Evolutionary conservation across 1,140 invertebrate species (phyloP), one percentile per base, ranked within the genome.

Genomic region (Arctopsyche grandis): DNA sequence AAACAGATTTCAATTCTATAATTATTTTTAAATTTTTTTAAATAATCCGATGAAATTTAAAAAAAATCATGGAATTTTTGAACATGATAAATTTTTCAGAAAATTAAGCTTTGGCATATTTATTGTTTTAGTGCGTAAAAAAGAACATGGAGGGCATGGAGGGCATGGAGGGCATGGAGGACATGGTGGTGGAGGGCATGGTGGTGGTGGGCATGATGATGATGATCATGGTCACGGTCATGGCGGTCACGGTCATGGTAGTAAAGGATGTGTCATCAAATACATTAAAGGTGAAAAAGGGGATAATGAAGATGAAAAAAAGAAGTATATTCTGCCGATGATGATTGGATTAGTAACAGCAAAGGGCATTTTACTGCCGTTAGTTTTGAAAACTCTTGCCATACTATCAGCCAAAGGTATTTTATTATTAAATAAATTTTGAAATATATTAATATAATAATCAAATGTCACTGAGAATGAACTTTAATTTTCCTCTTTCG

Each of bases 381-480:
- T 93, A n/a, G 88, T 90, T 14, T 82, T 93, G 69, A 93, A 92
- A 82, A 88, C 88, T 19, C 82, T 93, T 9, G 91, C 91, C 4
- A 88, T 93, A 66, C 83, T 93, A 9, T 91, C 92, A 22, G 84
- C 84, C 69, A 87, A 87, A 87, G 87, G 87, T 88, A 84, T 70
- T 22, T 70, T 48, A 63, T 76, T 22, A 43, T n/a, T 70, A 5
- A 19, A 66, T 66, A 7, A 4, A 66, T 22, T 16, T 66, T 16
- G 12, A 26, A 12, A 44, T 70, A 70, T 24, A 24, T 70, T 10
- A 9, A 38, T 38, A 38, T 44, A 3, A 46, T 71, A 26, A 66
- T 22, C 12, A 7, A 56, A 1, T 56, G 52, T 56, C 22, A 1
- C 7, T 38, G 29, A 38, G 3, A n/a, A 4, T 38, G 29, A 4